phyloP scores from a whole-genome alignment of 2,113 vertebrate genomes.

The Xiphorhynchus elegans region DNA sequence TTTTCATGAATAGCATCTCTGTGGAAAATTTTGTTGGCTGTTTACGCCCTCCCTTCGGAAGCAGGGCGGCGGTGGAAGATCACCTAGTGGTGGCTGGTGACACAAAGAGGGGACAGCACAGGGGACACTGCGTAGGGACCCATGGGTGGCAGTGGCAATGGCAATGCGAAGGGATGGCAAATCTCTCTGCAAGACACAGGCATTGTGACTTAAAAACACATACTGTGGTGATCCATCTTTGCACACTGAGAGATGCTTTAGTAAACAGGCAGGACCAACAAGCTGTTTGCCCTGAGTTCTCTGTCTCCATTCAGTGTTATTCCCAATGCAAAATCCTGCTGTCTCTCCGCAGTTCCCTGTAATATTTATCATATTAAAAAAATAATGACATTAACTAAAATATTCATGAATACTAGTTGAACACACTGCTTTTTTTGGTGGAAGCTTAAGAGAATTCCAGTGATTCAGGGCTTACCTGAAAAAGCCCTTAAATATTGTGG shows the following conservation, averaged over 20 bases:
- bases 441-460: background rate
- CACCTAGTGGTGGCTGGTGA: background rate
- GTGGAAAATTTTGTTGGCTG: conserved; percentile 29
- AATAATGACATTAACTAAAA: background rate
- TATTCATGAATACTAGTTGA: background rate
- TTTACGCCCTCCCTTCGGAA: background rate
- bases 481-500: background rate
- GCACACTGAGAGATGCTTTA: background rate
- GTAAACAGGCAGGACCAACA: background rate
- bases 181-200: background rate
- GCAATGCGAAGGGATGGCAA: background rate
- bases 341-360: background rate
- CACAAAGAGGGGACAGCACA: background rate
- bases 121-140: background rate
- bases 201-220: background rate
- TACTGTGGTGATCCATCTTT: fast-evolving
- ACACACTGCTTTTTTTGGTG: background rate
- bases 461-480: conserved; percentile 6
- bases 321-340: background rate
- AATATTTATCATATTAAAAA: background rate
- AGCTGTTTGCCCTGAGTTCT: background rate
- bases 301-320: background rate
- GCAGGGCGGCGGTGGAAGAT: background rate
- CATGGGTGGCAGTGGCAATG: background rate
- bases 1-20: conserved; percentile 55